Evolutionary conservation across 2,888 invertebrate species (phyloP).

Genomic region (Hirtodrosophila trivittata): DNA sequence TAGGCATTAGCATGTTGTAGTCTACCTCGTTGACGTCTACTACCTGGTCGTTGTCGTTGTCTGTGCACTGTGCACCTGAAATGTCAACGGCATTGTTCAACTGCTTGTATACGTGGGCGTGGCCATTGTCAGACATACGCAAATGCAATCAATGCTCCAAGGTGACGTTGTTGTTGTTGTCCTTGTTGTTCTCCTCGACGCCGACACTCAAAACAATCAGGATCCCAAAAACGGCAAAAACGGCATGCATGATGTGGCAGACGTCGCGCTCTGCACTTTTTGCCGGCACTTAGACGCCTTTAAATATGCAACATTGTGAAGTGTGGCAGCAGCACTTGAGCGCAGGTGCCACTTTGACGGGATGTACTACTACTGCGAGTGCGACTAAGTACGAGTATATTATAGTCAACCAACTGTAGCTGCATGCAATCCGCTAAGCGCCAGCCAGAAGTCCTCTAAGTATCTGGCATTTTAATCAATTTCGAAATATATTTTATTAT

Average conservation of each 20-base stretch:
- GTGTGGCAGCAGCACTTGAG: conserved; percentile 26
- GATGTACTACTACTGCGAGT: not conserved
- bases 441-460: too few relatives aligned
- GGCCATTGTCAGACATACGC: conserved; percentile 48
- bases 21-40: conserved; percentile 3
- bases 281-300: conserved; percentile 73
- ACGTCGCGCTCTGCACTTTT: conserved; percentile 55
- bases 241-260: conserved; percentile 73
- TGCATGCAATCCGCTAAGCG: too few relatives aligned
- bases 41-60: conserved; percentile 16
- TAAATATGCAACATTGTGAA: conserved; percentile 68
- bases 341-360: conserved; percentile 22
- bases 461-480: too few relatives aligned
- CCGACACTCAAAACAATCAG: conserved; percentile 70
- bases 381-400: not conserved
- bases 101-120: conserved; percentile 25
- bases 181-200: conserved; percentile 35
- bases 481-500: too few relatives aligned
- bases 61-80: conserved; percentile 53
- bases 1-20: conserved; percentile 65
- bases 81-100: conserved; percentile 61
- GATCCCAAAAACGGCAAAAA: conserved; percentile 65
- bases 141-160: conserved; percentile 69
- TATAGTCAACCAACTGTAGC: too few relatives aligned
- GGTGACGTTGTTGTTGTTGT: conserved; percentile 13